A percentile compares a stretch with the other conserved stretches of the same genome.
Conservation (phyloP, 1,140 invertebrate genomes). For the Dinoponera quadriceps region DNA sequence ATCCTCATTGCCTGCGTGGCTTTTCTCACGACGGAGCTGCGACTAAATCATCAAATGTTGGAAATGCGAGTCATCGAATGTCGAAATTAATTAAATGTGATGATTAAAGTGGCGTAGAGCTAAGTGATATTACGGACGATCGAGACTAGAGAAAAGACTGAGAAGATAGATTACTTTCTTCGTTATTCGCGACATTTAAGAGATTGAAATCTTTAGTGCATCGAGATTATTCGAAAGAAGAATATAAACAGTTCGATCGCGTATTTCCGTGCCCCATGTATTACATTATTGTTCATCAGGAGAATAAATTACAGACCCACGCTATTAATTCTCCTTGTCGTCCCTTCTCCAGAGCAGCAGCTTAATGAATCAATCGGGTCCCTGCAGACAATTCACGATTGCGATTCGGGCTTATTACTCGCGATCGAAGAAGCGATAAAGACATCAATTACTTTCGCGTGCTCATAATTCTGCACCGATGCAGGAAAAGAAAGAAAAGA, state of each 20-base stretch:
- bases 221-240: background rate
- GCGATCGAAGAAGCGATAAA: constrained; percentile 20
- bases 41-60: constrained; percentile 7
- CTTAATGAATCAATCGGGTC: constrained; percentile 25
- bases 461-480: constrained; percentile 15
- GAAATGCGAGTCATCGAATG: background rate
- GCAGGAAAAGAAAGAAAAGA: constrained; percentile 20
- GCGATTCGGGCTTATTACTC: constrained; percentile 34
- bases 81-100: background rate
- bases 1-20: background rate
- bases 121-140: background rate
- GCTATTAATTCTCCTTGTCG: background rate
- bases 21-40: background rate
- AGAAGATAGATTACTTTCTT: no score
- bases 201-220: background rate
- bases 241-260: constrained; percentile 5
- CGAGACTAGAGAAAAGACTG: background rate
- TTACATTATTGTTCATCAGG: background rate
- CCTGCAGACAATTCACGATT: constrained; percentile 10
- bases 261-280: no score
- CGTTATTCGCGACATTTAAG: no score
- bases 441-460: constrained; percentile 38
- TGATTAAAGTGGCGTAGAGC: no score
- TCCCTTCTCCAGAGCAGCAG: background rate
- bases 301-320: background rate